These are phyloP conservation scores for Tetramorium alpestre DNA, from an alignment of 1,140 invertebrate genomes.

Conservation along the genomic window DNA sequence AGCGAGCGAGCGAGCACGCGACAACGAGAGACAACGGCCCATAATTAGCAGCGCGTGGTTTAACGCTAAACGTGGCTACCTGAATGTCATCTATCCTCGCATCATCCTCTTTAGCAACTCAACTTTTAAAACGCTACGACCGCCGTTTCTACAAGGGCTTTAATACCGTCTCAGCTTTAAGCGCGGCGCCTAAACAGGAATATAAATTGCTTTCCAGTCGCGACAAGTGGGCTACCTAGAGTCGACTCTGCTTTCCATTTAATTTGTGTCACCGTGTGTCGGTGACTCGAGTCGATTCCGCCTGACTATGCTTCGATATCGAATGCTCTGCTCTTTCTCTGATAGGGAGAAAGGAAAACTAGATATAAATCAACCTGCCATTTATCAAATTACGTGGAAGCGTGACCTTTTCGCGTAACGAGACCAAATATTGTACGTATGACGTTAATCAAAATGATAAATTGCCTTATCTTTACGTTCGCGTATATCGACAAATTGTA, in stretches of 20 bases:
- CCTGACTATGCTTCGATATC: not conserved
- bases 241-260: conserved; percentile 7
- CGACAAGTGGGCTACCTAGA: not conserved
- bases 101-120: not conserved
- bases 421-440: not conserved
- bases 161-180: conserved; percentile 17
- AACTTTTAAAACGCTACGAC: not conserved
- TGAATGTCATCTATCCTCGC: not conserved
- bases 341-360: not conserved
- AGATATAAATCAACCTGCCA: not conserved
- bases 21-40: conserved; percentile 9
- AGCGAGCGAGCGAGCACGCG: not conserved
- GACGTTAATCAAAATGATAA: not conserved
- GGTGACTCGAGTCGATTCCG: not conserved
- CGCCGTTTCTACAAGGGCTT: not conserved
- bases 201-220: conserved; percentile 18
- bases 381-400: not conserved
- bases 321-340: not conserved
- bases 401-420: not conserved
- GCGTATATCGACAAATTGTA: not conserved
- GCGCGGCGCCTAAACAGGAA: conserved; percentile 3
- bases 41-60: conserved; percentile 2
- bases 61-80: conserved; percentile 27
- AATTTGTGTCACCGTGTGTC: not conserved
- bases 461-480: not conserved